These are phyloP conservation scores for Vulpes vulpes DNA, from an alignment of 2,113 vertebrate genomes.

Conservation along the genomic window DNA sequence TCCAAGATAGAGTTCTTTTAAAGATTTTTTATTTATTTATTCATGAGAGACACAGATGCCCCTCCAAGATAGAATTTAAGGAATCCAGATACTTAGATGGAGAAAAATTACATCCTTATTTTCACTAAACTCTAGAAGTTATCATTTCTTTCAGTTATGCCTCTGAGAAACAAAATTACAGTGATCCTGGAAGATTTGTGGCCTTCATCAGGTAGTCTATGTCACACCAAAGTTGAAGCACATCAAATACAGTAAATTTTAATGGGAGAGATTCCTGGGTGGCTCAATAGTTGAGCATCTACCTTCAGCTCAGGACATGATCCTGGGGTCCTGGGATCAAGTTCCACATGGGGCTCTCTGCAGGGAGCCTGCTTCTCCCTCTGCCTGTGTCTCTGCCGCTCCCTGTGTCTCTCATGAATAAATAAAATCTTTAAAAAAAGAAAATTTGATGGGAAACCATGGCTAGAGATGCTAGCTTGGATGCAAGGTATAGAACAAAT, in stretches of 20 bases:
- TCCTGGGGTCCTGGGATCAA: too few species aligned
- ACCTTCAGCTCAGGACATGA: too few species aligned
- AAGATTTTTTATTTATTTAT: too few species aligned
- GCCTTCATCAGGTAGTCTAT: not conserved
- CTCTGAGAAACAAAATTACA: not conserved
- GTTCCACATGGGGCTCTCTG: too few species aligned
- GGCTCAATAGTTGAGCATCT: too few species aligned
- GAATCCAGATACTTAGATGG: not conserved
- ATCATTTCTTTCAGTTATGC: not conserved
- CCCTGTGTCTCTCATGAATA: too few species aligned
- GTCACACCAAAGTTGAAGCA: not conserved
- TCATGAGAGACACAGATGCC: too few species aligned
- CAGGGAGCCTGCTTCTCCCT: too few species aligned
- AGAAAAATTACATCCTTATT: not conserved
- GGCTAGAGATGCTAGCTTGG: not conserved
- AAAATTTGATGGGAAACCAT: not conserved
- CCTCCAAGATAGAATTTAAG: not conserved
- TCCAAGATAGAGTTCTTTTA: not conserved
- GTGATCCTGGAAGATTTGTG: not conserved
- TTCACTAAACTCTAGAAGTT: not conserved
- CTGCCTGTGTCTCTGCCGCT: too few species aligned
- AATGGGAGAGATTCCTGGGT: too few species aligned
- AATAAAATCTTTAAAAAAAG: too few species aligned
- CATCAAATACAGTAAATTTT: not conserved
- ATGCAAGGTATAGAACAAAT: not conserved